Evolutionary conservation across 2,888 invertebrate species (phyloP), one percentile per base, ranked within the genome.

Genomic region (Colostygia pectinataria): DNA sequence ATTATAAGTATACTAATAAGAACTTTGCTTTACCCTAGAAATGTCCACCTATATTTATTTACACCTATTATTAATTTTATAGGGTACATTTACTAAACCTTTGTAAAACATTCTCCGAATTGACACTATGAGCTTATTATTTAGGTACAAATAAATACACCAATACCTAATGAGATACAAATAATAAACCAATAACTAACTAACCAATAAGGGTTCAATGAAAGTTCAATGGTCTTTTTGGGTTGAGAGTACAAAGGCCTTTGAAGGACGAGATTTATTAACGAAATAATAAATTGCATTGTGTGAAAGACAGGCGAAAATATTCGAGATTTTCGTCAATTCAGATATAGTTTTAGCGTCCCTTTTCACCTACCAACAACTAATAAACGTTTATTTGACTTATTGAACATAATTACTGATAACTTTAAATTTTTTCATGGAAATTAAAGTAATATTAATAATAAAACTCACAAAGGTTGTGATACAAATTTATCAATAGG

Each of bases 161-260:
- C 3, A 20, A 20, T 20, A 20, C 5, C n/a, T n/a, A n/a, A n/a
- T n/a, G n/a, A n/a, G n/a, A n/a, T n/a, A n/a, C n/a, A n/a, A n/a
- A n/a, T n/a, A n/a, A n/a, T n/a, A n/a, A n/a, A n/a, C n/a, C 45
- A 25, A 25, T n/a, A 25, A 25, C 24, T 7, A 8, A 6, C 2
- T 24, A 24, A 3, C n/a, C 9, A 25, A 8, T 25, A 31, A 42
- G 32, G 43, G 59, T 57, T 59, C 57, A 57, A 42, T 46, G 39
- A 20, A 51, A 59, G 57, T 55, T 59, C 53, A 55, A 40, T 24
- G 51, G 20, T 15, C 47, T 49, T 20, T 10, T 32, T 9, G 33
- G 18, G 36, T 23, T 41, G 24, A 32, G 29, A 48, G 47, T 13
- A 39, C 49, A n/a, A 33, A 48, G 34, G 42, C 32, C 28, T 47